Conservation (phyloP, 1,140 invertebrate species). For the Polypedilum vanderplanki region DNA sequence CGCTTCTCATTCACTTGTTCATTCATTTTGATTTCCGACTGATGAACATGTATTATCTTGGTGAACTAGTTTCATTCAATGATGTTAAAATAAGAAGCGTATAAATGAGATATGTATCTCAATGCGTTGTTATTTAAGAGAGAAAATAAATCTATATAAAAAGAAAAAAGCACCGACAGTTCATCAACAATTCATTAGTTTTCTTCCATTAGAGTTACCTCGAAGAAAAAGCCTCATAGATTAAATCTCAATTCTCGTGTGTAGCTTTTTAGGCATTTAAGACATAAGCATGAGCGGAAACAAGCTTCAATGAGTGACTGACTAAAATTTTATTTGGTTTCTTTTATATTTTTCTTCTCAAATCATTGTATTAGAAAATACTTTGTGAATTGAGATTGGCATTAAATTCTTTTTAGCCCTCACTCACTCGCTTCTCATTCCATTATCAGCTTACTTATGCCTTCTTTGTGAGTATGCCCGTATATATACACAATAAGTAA, state of each 20-base stretch:
- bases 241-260: background rate
- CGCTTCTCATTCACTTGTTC: background rate
- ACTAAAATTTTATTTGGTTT: too few species aligned
- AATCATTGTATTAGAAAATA: background rate
- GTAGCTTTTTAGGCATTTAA: background rate
- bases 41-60: too few species aligned
- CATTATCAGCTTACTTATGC: background rate
- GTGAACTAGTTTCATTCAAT: too few species aligned
- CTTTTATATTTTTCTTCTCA: too few species aligned
- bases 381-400: background rate
- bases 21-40: background rate
- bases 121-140: too few species aligned
- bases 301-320: background rate
- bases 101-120: too few species aligned
- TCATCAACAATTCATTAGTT: slow-evolving; percentile 14
- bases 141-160: too few species aligned
- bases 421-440: background rate
- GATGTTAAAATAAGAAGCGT: too few species aligned
- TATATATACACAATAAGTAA: too few species aligned
- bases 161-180: background rate
- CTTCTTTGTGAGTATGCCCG: background rate
- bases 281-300: background rate
- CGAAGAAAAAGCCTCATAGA: background rate
- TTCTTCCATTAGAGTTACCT: background rate
- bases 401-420: background rate